phyloP scores from a whole-genome alignment of 2,113 vertebrate genomes.

The Hylia prasina region DNA sequence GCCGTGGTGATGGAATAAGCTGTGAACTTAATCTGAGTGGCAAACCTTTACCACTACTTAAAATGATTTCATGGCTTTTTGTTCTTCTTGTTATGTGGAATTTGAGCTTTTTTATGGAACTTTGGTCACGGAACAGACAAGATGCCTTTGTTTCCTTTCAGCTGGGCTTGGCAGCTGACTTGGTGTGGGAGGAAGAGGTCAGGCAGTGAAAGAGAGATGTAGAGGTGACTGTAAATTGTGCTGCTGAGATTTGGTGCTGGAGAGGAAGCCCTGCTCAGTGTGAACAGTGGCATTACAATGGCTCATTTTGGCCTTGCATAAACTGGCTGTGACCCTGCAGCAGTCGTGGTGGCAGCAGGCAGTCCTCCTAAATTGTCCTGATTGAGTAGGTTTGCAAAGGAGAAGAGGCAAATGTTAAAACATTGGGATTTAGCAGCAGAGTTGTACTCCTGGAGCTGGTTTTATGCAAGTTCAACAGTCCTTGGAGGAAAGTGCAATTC shows the following conservation, averaged over 20 bases:
- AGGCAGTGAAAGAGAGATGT: conserved; percentile 13
- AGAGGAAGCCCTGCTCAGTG: conserved; percentile 3
- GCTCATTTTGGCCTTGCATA: conserved; percentile 28
- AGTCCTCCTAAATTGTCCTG: not conserved
- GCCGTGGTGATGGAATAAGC: not conserved
- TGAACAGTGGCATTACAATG: not conserved
- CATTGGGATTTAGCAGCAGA: not conserved
- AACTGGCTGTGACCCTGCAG: not conserved
- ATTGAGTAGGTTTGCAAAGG: not conserved
- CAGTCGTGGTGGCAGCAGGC: not conserved
- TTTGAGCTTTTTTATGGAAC: conserved; percentile 36
- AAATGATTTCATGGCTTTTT: conserved; percentile 26
- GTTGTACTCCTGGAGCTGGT: not conserved
- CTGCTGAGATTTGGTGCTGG: not conserved
- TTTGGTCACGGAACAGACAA: not conserved
- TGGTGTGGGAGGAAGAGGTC: conserved; percentile 11
- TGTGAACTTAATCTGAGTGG: conserved; percentile 23
- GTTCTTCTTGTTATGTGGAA: conserved; percentile 18
- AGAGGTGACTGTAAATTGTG: conserved; percentile 22
- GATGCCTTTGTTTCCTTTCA: conserved; percentile 36
- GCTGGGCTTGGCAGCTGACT: conserved; percentile 30
- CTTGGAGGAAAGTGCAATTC: not conserved
- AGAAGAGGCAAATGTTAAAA: not conserved
- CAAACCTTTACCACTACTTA: not conserved
- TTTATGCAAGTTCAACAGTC: not conserved